Evolutionary conservation across 2,797 vertebrate species (phyloP).

Genomic region (Siniperca undulata): DNA sequence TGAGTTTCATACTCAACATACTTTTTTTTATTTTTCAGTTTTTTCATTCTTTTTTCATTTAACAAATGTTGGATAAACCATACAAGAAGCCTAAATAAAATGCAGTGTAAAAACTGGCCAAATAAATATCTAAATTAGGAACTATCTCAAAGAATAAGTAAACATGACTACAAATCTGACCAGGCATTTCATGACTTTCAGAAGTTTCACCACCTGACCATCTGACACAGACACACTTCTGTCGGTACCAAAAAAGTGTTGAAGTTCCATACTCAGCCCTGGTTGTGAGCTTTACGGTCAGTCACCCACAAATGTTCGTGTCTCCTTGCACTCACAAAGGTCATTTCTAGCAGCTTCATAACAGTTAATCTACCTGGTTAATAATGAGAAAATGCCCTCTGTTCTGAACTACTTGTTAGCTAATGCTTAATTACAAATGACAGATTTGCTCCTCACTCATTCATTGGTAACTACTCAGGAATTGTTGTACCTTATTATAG

Average conservation of each 20-base stretch:
- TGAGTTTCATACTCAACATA: background rate
- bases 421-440: background rate
- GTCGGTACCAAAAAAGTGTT: background rate
- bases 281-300: slow-evolving; percentile 3
- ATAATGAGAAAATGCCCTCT: background rate
- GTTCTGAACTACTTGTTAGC: background rate
- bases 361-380: background rate
- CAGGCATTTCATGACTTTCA: background rate
- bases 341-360: background rate
- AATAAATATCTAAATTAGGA: background rate
- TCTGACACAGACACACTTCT: background rate
- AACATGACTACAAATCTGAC: background rate
- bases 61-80: background rate
- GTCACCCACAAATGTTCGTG: background rate
- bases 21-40: too few relatives aligned
- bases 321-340: background rate
- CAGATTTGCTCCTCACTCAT: background rate
- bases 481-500: background rate
- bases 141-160: background rate
- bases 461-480: background rate
- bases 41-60: background rate
- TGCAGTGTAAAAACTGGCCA: background rate
- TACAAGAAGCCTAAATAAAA: background rate
- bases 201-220: background rate
- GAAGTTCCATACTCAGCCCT: background rate